These are phyloP conservation scores for Aphyosemion australe DNA, from an alignment of 2,113 vertebrate species.

Conservation along the genomic window DNA sequence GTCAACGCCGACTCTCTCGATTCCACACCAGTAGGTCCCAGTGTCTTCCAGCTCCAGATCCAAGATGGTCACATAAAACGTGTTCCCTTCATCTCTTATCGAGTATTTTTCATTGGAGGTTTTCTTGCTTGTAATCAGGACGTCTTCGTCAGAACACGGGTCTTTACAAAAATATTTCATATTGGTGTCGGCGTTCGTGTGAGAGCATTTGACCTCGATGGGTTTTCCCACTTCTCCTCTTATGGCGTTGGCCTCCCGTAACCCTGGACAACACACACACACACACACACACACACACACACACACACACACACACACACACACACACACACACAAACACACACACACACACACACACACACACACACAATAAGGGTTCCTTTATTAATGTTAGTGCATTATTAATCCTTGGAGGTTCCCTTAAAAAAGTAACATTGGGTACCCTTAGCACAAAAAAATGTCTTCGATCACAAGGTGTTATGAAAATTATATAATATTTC, in stretches of 20 bases:
- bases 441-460: no score
- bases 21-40: conserved; percentile 57
- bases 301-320: no score
- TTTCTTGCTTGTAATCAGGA: conserved; percentile 21
- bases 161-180: conserved; percentile 66
- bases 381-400: no score
- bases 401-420: no score
- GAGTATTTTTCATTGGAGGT: conserved; percentile 15
- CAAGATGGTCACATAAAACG: conserved; percentile 49
- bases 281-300: background rate
- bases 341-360: no score
- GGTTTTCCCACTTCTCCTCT: background rate
- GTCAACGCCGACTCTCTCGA: conserved; percentile 24
- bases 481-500: no score
- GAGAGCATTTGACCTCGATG: conserved; percentile 38
- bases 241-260: conserved; percentile 3
- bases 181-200: conserved; percentile 5
- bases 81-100: conserved; percentile 44
- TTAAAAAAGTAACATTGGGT: no score
- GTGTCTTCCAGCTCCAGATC: conserved; percentile 24
- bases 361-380: no score
- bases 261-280: conserved; percentile 42
- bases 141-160: background rate
- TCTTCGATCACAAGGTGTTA: no score
- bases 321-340: no score